Evolutionary conservation across 2,888 invertebrate genomes (phyloP).

Genomic region (Leuctra nigra): DNA sequence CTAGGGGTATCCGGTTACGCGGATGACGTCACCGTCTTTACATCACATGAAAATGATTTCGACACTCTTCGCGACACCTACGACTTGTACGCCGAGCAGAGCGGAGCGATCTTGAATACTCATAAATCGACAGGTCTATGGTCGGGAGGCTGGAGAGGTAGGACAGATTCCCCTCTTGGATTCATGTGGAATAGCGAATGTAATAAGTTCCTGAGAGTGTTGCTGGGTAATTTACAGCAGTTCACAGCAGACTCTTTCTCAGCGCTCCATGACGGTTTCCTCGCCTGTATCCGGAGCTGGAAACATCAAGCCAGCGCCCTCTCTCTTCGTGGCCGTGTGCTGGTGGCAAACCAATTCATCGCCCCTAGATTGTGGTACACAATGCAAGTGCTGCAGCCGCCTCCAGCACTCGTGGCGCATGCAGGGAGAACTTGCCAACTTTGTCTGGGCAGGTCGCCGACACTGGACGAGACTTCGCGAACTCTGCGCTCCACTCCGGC

Average conservation of each 20-base stretch:
- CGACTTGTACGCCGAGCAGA: not conserved
- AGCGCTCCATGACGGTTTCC: not conserved
- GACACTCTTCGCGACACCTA: not conserved
- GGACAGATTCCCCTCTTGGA: not conserved
- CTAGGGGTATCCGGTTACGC: constrained; percentile 2
- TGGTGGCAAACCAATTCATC: constrained; percentile 17
- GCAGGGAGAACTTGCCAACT: constrained; percentile 9
- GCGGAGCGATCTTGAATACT: constrained; percentile 6
- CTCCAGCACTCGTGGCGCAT: not conserved
- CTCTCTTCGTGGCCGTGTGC: constrained; percentile 13
- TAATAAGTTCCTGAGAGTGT: constrained; percentile 6
- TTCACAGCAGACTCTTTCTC: not conserved
- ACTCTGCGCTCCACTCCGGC: constrained; percentile 10
- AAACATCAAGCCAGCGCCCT: not conserved
- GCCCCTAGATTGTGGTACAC: constrained; percentile 19
- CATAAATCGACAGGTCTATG: constrained; percentile 10
- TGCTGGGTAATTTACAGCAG: not conserved
- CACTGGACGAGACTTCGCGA: constrained; percentile 12
- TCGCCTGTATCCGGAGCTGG: not conserved
- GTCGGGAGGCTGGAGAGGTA: constrained; percentile 10
- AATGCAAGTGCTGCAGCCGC: not conserved
- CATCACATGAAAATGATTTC: not conserved
- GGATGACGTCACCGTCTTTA: constrained; percentile 2
- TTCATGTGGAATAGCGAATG: constrained; percentile 10
- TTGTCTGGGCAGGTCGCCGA: constrained; percentile 10